Conservation (phyloP, 2,888 invertebrate species). For the Lasiommata megera region DNA sequence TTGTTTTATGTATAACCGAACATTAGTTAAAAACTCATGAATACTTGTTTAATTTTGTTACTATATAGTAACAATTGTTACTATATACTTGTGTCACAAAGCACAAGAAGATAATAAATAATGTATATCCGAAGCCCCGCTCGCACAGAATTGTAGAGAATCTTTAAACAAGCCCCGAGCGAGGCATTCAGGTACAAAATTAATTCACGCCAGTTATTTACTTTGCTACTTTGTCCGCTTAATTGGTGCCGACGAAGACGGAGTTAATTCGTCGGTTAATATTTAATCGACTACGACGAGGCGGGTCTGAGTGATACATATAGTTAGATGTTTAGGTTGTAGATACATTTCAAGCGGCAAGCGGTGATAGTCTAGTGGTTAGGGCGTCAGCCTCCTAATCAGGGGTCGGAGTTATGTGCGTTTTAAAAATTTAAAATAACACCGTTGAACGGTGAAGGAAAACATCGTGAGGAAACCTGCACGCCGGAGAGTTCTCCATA, state of each 20-base stretch:
- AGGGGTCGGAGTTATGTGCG: too few relatives aligned
- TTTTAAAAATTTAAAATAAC: too few relatives aligned
- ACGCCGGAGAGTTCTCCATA: too few relatives aligned
- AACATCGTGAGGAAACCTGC: too few relatives aligned
- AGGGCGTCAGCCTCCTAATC: too few relatives aligned
- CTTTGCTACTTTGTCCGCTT: constrained; percentile 76
- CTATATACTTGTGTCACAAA: constrained; percentile 1
- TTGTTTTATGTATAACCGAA: too few relatives aligned
- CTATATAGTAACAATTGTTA: too few relatives aligned
- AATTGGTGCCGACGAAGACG: constrained; percentile 76
- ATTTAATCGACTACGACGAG: constrained; percentile 58
- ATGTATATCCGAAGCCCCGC: constrained; percentile 3
- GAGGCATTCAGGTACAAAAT: constrained; percentile 63
- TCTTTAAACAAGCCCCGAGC: constrained; percentile 66
- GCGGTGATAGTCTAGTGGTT: too few relatives aligned
- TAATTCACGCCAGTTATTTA: constrained; percentile 74
- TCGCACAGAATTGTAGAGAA: constrained; percentile 31
- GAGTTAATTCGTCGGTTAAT: constrained; percentile 78
- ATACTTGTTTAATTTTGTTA: too few relatives aligned
- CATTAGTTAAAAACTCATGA: too few relatives aligned
- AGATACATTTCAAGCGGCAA: too few relatives aligned
- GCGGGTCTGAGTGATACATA: constrained; percentile 10
- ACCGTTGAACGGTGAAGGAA: too few relatives aligned
- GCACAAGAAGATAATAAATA: constrained; percentile 8
- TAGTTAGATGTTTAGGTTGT: constrained; percentile 7